Base-by-base conservation (phyloP, 92 coral and sea anemone species). In the Parazoanthus atlanticus region DNA sequence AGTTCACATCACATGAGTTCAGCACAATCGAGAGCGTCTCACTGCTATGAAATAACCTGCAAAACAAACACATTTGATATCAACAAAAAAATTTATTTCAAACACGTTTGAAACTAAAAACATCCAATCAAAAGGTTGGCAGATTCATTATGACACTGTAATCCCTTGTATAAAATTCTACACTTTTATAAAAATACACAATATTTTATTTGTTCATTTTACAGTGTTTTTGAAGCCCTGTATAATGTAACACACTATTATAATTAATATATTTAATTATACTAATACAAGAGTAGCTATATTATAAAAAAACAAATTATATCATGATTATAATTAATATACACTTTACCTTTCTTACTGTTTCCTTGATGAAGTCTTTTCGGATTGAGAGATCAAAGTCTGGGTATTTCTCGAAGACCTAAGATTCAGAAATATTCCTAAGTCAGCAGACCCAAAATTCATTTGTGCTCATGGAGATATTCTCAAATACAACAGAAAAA, bases 371-470 rank as follows among this genome's bases (percentile, higher is more conserved):
- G 80, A 97, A 97, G 73, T 92, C 95, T 86, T 97, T 97, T 79
- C 94, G 91, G 84, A 90, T 84, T 30, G 94, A 56, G 16, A 97
- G 93, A 76, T 97, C 99, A 90, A 92, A 94, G 41, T 86, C 96
- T 28, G 99, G 99, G 88, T 82, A 97, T 89, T 90, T 92, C 29
- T 93, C 96, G 89, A 91, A 97, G 66, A 97, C 98, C 99, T 97
- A 80, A 75, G 80, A 31, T 26, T 80, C 21, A 4, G 81, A 74
- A 36, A 70, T 8, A 23, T 25, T 36, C 19, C 28, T 16, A 15
- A 58, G 72, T 73, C 36, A 73, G 77, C 33, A 52, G 58, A 52
- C 19, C 58, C 41, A 32, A 31, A 31, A 31, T 73, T 73, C 77
- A 30, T 6, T 26, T 71, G 58, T 52, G 5, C 58, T 13, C 19